Evolutionary conservation across 2,113 vertebrate genomes (phyloP), one percentile per base, ranked within the genome.

Genomic region (Leucosticte australis): DNA sequence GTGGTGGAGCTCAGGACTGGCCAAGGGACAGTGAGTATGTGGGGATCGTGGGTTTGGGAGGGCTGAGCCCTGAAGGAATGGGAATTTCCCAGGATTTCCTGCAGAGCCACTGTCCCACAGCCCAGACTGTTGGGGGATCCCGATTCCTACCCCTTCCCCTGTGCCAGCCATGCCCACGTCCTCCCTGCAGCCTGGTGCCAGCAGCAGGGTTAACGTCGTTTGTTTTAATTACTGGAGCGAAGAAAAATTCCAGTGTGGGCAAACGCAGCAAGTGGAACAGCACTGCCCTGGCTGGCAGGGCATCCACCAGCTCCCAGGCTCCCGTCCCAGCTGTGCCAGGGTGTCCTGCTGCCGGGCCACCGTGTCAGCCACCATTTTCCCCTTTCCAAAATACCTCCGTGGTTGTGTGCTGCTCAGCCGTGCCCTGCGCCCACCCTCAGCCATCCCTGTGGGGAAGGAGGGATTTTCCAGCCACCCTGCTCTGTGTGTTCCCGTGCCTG

Each of bases 291-390:
- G 83, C 79, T 39, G 79, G 92, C 89, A 60, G 70, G 62, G 69
- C 3, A 33, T 5, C 70, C 70, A 16, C 4, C n/a, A 28, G 91
- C 83, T 71, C 16, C 84, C 39, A 19, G 82, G 44, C 47, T 62
- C n/a, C 82, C 0, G 0, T 42, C 70, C 83, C 3, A 1, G 50
- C 86, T 19, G 50, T 49, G 82, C 74, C 2, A 7, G 91, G 46
- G 2, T 49, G 46, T 78, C 37, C 86, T 0, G 0, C 57, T 46
- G 77, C 68, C 0, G 0, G 31, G 63, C 31, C 4, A 3, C 27
- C 1, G 0, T 0, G 0, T 6, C 1, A 0, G 26, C 41, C 53
- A 73, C 55, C 53, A 13, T 55, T 55, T 68, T n/a, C 2, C 1
- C 33, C 41, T 12, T 35, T 15, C 59, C 8, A 0, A 37, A 77